phyloP scores from a whole-genome alignment of 2,888 invertebrate species.

The Mesorhabditis belari region DNA sequence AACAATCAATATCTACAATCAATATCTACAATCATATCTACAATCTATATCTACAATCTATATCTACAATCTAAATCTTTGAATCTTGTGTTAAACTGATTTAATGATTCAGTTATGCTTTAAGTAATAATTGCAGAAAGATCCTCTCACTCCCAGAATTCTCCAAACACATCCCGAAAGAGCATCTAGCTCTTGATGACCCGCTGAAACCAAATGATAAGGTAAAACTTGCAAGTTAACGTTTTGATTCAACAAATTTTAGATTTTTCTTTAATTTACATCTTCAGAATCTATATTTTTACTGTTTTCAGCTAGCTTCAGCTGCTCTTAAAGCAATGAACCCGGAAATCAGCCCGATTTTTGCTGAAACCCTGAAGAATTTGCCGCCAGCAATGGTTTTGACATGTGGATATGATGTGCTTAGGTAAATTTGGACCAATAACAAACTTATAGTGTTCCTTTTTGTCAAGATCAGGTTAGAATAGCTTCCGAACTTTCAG shows the following conservation, averaged over 20 bases:
- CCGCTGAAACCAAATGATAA: too few species aligned
- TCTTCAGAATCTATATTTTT: constrained; percentile 4
- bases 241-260: too few species aligned
- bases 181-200: too few species aligned
- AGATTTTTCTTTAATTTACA: background rate
- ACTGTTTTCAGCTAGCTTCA: constrained; percentile 12
- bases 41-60: too few species aligned
- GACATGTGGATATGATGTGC: constrained; percentile 45
- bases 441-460: background rate
- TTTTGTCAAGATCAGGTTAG: background rate
- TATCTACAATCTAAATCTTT: too few species aligned
- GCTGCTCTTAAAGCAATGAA: constrained; percentile 18
- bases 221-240: too few species aligned
- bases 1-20: too few species aligned
- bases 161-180: background rate
- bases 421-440: constrained; percentile 9
- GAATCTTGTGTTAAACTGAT: too few species aligned
- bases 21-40: too few species aligned
- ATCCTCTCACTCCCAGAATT: background rate
- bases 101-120: too few species aligned
- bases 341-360: constrained; percentile 43
- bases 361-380: constrained; percentile 28
- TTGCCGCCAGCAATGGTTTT: constrained; percentile 40
- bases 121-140: background rate
- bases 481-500: constrained; percentile 14